A percentile compares a stretch with the other conserved stretches of the same genome.
Conservation (phyloP, 2,888 invertebrate genomes). For the Cephus sareptanus region DNA sequence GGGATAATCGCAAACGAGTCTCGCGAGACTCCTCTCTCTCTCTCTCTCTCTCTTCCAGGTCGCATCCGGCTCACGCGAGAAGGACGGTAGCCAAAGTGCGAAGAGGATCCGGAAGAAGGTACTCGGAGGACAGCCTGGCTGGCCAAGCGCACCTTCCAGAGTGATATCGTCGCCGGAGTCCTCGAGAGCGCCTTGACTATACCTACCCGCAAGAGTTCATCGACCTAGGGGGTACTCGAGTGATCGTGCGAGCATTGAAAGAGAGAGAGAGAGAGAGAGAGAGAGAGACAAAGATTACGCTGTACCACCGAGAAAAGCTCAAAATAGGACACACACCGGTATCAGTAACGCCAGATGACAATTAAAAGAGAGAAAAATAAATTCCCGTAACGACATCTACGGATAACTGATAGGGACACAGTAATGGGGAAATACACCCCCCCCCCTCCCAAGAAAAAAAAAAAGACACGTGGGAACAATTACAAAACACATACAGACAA, state of each 20-base stretch:
- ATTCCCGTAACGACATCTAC: neutral
- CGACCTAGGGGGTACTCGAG: neutral
- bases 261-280: neutral
- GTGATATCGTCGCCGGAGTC: neutral
- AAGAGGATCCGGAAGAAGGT: neutral
- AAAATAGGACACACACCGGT: neutral
- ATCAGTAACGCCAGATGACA: neutral
- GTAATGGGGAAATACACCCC: neutral
- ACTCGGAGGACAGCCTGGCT: neutral
- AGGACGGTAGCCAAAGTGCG: neutral
- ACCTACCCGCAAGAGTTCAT: neutral
- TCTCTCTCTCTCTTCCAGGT: neutral
- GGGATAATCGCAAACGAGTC: neutral
- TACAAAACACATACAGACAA: neutral
- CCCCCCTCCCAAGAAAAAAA: neutral
- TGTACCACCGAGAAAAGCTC: neutral
- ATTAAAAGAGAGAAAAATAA: neutral
- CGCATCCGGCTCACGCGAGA: neutral
- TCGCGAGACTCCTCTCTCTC: neutral
- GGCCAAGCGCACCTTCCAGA: neutral
- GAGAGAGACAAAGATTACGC: too few species aligned
- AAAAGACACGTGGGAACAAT: neutral
- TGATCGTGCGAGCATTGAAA: neutral
- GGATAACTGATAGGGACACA: neutral
- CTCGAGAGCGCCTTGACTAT: neutral